Conservation (phyloP, 92 coral and sea anemone genomes). For the Zoanthus solanderi region DNA sequence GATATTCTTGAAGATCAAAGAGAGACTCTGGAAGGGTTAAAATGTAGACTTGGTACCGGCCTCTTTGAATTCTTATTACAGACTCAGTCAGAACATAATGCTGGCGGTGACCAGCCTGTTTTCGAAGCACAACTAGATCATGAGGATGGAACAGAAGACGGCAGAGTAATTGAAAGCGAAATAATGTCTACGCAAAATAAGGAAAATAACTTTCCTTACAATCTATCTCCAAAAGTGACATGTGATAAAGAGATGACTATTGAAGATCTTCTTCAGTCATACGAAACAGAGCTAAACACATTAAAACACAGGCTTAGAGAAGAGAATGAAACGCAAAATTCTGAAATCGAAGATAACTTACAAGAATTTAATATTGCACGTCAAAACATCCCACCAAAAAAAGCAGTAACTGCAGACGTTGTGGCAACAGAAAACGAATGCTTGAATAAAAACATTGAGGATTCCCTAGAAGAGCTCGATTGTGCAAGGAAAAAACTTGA, state of each 20-base stretch:
- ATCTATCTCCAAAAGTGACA: conserved; percentile 64
- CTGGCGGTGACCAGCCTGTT: neutral
- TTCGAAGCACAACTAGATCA: neutral
- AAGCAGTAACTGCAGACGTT: neutral
- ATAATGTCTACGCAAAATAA: neutral
- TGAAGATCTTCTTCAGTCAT: conserved; percentile 65
- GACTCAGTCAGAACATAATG: neutral
- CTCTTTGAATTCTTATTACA: conserved; percentile 50
- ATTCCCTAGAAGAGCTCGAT: neutral
- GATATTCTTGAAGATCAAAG: conserved; percentile 65
- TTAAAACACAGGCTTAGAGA: conserved; percentile 66
- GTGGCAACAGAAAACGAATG: neutral
- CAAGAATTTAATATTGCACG: neutral
- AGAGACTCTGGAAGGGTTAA: conserved; percentile 44
- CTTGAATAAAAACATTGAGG: neutral
- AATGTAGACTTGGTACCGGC: conserved; percentile 58
- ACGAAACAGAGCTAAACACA: conserved; percentile 66
- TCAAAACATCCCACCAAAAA: neutral
- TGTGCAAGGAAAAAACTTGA: neutral
- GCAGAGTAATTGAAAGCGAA: neutral
- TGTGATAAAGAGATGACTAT: conserved; percentile 59
- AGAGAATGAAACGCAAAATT: neutral
- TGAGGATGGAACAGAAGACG: neutral
- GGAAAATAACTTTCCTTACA: neutral
- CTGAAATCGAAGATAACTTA: neutral